Percentiles rank a stretch among this genome's conserved stretches.
Conservation (phyloP, 2,113 vertebrate species). For the Psilopogon haemacephalus region DNA sequence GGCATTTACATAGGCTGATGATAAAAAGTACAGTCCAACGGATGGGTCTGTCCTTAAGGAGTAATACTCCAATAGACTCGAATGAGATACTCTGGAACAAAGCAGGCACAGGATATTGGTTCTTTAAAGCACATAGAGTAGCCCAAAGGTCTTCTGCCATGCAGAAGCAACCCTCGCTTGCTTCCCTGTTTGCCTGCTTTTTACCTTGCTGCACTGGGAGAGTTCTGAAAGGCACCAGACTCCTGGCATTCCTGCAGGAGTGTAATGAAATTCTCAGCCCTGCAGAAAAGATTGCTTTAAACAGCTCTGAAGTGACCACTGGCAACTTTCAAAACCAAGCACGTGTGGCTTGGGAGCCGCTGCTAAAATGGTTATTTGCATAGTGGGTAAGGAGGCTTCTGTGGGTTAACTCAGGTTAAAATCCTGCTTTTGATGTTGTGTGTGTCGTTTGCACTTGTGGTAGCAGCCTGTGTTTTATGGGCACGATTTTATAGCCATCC, state of each 20-base stretch:
- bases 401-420: background rate
- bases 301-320: conserved; percentile 25
- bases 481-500: background rate
- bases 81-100: background rate
- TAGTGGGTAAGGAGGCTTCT: background rate
- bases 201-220: background rate
- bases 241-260: background rate
- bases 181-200: background rate
- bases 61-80: background rate
- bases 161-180: background rate
- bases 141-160: background rate
- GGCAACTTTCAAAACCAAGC: conserved; percentile 18
- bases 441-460: background rate
- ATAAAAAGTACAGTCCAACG: background rate
- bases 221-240: background rate
- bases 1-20: background rate
- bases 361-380: background rate
- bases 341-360: background rate
- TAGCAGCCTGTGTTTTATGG: background rate
- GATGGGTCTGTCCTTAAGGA: background rate
- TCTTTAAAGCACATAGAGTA: background rate
- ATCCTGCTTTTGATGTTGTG: background rate
- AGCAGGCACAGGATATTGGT: background rate
- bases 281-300: background rate
- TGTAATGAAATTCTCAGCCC: background rate